These are phyloP conservation scores for Burhinus bistriatus DNA, from an alignment of 2,113 vertebrate species.

Conservation along the genomic window DNA sequence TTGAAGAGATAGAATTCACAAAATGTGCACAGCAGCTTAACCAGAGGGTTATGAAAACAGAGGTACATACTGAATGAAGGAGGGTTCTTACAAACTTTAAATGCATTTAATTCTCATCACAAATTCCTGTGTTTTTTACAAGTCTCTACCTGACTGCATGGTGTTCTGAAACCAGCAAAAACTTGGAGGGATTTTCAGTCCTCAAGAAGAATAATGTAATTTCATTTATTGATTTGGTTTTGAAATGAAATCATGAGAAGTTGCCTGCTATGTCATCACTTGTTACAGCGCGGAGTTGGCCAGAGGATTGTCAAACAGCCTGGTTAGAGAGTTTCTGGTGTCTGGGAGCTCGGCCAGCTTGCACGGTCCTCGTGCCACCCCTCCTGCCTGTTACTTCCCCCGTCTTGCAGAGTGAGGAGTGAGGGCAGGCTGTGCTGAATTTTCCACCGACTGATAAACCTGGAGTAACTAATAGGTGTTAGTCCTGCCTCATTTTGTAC, in stretches of 20 bases:
- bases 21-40: not conserved
- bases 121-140: not conserved
- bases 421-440: not conserved
- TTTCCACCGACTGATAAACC: not conserved
- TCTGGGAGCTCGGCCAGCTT: not conserved
- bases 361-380: accelerated
- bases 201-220: not conserved
- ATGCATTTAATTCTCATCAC: not conserved
- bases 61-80: not conserved
- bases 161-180: not conserved
- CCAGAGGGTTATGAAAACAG: not conserved
- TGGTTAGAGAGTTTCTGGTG: not conserved
- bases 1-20: not conserved
- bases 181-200: not conserved
- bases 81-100: not conserved
- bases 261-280: accelerated
- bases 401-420: no score
- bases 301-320: not conserved
- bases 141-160: accelerated
- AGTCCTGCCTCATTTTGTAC: not conserved
- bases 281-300: not conserved
- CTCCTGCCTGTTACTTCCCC: not conserved
- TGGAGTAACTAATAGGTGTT: not conserved
- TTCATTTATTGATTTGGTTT: not conserved
- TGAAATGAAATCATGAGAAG: not conserved